Base-by-base conservation (phyloP, 2,888 invertebrate species). In the Nomada flava region DNA sequence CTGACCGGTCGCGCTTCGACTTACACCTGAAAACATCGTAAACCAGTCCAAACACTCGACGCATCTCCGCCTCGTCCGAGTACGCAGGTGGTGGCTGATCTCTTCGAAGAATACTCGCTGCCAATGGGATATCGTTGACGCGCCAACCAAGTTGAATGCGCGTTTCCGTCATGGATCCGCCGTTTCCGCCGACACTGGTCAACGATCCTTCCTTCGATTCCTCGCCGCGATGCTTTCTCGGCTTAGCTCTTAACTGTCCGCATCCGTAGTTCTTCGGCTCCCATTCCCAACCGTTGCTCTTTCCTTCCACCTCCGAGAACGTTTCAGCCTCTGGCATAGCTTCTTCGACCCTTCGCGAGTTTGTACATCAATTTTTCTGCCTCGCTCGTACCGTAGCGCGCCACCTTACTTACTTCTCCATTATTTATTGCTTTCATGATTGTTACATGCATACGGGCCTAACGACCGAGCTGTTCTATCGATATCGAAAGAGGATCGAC, bases 1-100 rank as follows among this genome's bases (percentile, higher is more conserved):
- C 36, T n/a, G 15, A 7, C 18, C 10, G 23, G 5, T n/a, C n/a
- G n/a, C 11, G 20, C 23, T 13, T 11, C 9, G 29, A 44, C 96
- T 96, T 94, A 97, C 97, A 97, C 92, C 97, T 94, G 86, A 96
- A 96, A 0, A 96, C 96, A 89, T 97, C 97, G 92, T 96, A 97
- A 86, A 97, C 96, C 52, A 97, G 94, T 0, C 96, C 96, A 88
- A 96, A 96, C 36, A 97, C 96, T 84, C 96, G 94, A 77, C 96
- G 94, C 96, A 97, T 96, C 91, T 97, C 96, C 75, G 96, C 96
- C 88, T 96, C 96, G 89, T 96, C 96, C 1, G 88, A 71, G 60
- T 91, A 93, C 23, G 11, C 44, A 3, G 88, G 86, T 0, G 76
- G 57, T 7, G 86, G 74, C 3, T 57, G 15, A 2, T 47, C 15